phyloP scores from a whole-genome alignment of 2,888 invertebrate species.

The Melanophora roralis region DNA sequence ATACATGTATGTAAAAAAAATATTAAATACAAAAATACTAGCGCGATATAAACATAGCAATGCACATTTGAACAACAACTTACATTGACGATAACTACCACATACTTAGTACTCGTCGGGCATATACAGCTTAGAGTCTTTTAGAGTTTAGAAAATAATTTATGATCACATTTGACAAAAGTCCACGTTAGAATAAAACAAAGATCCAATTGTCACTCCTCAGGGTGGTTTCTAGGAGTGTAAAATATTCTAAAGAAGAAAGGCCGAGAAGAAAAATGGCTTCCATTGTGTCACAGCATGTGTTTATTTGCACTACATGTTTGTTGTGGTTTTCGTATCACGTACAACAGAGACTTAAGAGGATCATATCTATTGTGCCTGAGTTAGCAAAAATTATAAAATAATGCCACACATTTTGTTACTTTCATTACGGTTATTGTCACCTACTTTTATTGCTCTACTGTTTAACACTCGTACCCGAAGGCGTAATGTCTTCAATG shows the following conservation, averaged over 20 bases:
- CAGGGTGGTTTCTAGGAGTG: slow-evolving; percentile 56
- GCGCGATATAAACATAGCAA: background rate
- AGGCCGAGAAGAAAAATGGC: background rate
- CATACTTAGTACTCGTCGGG: slow-evolving; percentile 26
- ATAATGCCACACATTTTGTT: slow-evolving; percentile 51
- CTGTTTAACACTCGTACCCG: slow-evolving; percentile 5
- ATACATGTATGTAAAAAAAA: too few species aligned
- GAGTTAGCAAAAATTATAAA: slow-evolving; percentile 22
- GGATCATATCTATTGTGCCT: slow-evolving; percentile 32
- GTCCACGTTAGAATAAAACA: slow-evolving; percentile 38
- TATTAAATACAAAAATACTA: too few species aligned
- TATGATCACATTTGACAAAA: slow-evolving; percentile 60
- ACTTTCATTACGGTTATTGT: slow-evolving; percentile 64
- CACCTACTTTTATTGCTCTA: slow-evolving; percentile 52
- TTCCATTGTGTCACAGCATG: slow-evolving; percentile 48
- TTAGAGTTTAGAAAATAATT: slow-evolving; percentile 41
- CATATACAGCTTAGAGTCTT: slow-evolving; percentile 12
- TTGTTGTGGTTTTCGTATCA: slow-evolving; percentile 51
- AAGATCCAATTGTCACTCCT: slow-evolving; percentile 59
- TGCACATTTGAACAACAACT: background rate
- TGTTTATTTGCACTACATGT: slow-evolving; percentile 48
- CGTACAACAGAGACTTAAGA: slow-evolving; percentile 39
- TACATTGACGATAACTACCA: slow-evolving; percentile 6
- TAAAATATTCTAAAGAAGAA: slow-evolving; percentile 2
- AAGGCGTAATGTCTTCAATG: background rate